A percentile compares a stretch with the other conserved stretches of the same genome.
Evolutionary conservation across 2,888 invertebrate genomes (phyloP).

Genomic region (Lymantria dispar): DNA sequence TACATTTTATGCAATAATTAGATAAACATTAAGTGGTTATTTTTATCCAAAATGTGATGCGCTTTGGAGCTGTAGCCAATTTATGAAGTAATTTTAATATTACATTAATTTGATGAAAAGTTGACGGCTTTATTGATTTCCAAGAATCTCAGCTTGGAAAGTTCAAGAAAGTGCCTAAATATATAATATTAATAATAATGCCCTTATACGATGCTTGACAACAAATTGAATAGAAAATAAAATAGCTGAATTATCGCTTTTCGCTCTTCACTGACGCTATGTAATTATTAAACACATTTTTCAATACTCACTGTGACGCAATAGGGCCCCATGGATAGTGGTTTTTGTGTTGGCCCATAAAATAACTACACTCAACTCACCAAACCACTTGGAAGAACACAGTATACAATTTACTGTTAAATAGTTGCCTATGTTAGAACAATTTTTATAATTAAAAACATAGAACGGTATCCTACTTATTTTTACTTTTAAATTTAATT

Average conservation of each 20-base stretch:
- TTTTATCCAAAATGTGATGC: too few relatives aligned
- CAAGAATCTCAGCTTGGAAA: too few relatives aligned
- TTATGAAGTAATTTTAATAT: too few relatives aligned
- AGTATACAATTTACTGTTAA: conserved; percentile 34
- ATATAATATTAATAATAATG: too few relatives aligned
- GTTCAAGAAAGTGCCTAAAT: too few relatives aligned
- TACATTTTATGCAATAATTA: too few relatives aligned
- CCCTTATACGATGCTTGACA: too few relatives aligned
- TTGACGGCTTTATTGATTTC: too few relatives aligned
- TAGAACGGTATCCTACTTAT: neutral
- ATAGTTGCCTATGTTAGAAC: conserved; percentile 5
- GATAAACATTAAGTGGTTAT: too few relatives aligned
- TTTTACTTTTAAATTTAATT: neutral
- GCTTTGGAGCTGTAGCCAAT: too few relatives aligned
- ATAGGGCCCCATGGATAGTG: conserved; percentile 63
- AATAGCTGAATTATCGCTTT: conserved; percentile 23
- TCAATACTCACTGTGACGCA: conserved; percentile 62
- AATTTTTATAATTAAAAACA: neutral
- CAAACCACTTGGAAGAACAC: conserved; percentile 41
- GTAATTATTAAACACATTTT: conserved; percentile 53
- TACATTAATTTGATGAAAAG: too few relatives aligned
- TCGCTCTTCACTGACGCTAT: conserved; percentile 37
- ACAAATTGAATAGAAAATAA: neutral
- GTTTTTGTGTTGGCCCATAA: conserved; percentile 54
- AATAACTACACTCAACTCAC: conserved; percentile 51